Evolutionary conservation across 2,113 vertebrate species (phyloP), one percentile per base, ranked within the genome.

Genomic region (Apteryx owenii): DNA sequence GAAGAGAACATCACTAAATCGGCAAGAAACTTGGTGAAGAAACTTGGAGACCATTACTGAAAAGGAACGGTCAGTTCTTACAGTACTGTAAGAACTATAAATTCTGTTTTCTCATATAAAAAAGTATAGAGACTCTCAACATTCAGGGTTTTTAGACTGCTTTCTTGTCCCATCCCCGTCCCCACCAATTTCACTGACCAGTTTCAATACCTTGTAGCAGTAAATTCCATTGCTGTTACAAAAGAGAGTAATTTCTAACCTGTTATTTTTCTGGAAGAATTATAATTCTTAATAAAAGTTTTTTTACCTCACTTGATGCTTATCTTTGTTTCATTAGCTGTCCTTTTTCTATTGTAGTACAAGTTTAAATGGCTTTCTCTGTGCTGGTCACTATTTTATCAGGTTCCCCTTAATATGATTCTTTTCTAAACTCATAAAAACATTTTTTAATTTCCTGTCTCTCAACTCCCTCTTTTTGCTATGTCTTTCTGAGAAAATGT

Each of bases 131-230:
- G 9, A 21, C 29, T 10, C 31, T 51, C 50, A 40, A 29, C 64
- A 16, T 0, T 17, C 29, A 8, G 17, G 8, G 26, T 31, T 1
- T 64, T 61, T 56, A 56, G 26, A 16, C 11, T 28, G 53, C 53
- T 54, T 58, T 50, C 44, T 33, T 16, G 40, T 22, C 40, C 73
- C 46, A 2, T 13, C 5, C 26, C 10, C 3, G 0, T 0, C 3
- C 31, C 64, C 6, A 60, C 4, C 13, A 72, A 11, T 15, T 54
- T 28, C 54, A 56, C 54, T 56, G 54, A 29, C 54, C 28, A 9
- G n/a, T 64, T 72, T 90, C 64, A 36, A 70, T 73, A 53, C 2
- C 20, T 62, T 23, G 12, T 18, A 89, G 29, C 8, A 71, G 8
- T 16, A 88, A 85, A 70, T 21, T 10, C 25, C 19, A 29, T 0